Percentiles rank a stretch among this genome's conserved stretches.
phyloP scores from a whole-genome alignment of 2,797 vertebrate genomes.

The Meriones psammophilus region DNA sequence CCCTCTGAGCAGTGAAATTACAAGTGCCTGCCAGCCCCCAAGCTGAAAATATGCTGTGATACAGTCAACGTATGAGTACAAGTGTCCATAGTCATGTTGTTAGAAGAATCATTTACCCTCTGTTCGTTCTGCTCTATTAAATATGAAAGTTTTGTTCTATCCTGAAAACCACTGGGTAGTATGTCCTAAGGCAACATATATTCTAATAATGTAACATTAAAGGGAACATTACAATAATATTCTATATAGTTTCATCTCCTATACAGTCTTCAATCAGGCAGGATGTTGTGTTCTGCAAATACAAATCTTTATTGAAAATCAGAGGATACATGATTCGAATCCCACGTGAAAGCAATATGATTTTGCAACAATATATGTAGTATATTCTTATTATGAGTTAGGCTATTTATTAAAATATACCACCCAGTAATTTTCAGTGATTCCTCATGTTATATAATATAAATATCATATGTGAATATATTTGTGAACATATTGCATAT shows the following conservation, averaged over 20 bases:
- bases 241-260: not conserved
- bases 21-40: not conserved
- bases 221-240: not conserved
- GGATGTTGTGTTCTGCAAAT: not conserved
- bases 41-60: not conserved
- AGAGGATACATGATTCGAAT: not conserved
- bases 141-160: not conserved
- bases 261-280: not conserved
- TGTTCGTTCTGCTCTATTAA: not conserved
- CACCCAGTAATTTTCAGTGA: too few relatives aligned
- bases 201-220: not conserved
- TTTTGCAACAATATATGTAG: not conserved
- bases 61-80: not conserved
- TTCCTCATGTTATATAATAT: too few relatives aligned
- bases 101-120: not conserved
- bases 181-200: not conserved
- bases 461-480: not conserved
- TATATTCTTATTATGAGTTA: not conserved
- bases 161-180: not conserved
- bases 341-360: not conserved
- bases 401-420: not conserved
- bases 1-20: not conserved
- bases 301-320: not conserved
- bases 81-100: not conserved
- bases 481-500: not conserved